Evolutionary conservation across 2,888 invertebrate genomes (phyloP).

Genomic region (Gymnoscelis rufifasciata): DNA sequence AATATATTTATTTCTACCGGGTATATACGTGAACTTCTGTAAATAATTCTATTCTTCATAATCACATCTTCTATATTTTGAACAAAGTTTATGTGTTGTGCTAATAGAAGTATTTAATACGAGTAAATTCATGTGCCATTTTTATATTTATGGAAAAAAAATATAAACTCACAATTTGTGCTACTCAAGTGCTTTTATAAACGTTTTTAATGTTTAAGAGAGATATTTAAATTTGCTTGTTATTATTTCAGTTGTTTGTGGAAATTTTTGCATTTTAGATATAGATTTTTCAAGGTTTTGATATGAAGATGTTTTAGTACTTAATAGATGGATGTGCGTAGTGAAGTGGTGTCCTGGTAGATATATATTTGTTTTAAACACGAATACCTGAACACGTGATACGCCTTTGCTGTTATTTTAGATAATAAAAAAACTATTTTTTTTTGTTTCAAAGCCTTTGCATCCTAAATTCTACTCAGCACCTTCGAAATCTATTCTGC

Average conservation of each 20-base stretch:
- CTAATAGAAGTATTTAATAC: slow-evolving; percentile 58
- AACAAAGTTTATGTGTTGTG: slow-evolving; percentile 53
- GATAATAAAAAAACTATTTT: slow-evolving; percentile 9
- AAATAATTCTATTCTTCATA: slow-evolving; percentile 61
- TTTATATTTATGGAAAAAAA: slow-evolving; percentile 48
- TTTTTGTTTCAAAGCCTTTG: slow-evolving; percentile 15
- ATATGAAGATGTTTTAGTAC: slow-evolving; percentile 41
- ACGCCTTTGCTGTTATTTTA: slow-evolving; percentile 23
- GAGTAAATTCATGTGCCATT: slow-evolving; percentile 67
- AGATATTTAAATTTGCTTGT: slow-evolving; percentile 78
- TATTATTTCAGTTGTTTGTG: slow-evolving; percentile 49
- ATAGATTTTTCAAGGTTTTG: slow-evolving; percentile 39
- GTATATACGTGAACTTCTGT: slow-evolving; percentile 56
- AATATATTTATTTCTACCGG: slow-evolving; percentile 56
- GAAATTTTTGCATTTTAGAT: slow-evolving; percentile 49
- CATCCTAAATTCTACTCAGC: slow-evolving; percentile 13
- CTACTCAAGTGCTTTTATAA: slow-evolving; percentile 75
- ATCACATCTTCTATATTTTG: slow-evolving; percentile 51
- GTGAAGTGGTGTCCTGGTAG: slow-evolving; percentile 32
- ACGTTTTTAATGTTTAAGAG: slow-evolving; percentile 52
- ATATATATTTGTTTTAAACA: slow-evolving; percentile 26
- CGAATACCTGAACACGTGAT: slow-evolving; percentile 20
- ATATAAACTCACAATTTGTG: slow-evolving; percentile 57
- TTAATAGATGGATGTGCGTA: slow-evolving; percentile 36
- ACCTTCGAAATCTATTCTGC: slow-evolving; percentile 10